These are phyloP conservation scores for Colaptes auratus DNA, from an alignment of 2,113 vertebrate genomes.

Conservation along the genomic window DNA sequence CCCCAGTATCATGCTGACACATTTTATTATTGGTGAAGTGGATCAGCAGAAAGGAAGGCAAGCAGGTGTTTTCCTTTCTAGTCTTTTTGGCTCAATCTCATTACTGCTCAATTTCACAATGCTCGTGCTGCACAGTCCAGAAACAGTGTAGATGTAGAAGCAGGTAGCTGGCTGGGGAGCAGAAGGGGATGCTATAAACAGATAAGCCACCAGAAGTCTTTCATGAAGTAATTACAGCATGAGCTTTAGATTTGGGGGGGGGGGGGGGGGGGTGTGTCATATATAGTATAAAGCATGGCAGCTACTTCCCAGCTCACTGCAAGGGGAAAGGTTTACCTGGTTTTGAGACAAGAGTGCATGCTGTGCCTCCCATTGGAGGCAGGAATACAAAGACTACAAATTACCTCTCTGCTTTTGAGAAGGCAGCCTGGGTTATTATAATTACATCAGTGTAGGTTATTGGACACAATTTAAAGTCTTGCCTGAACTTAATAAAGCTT, in stretches of 20 bases:
- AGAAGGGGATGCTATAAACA: neutral
- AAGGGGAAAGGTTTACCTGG: neutral
- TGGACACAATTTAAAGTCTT: neutral
- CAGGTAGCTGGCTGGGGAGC: neutral
- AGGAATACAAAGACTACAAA: neutral
- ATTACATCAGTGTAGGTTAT: neutral
- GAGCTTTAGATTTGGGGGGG: neutral
- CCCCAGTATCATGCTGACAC: neutral
- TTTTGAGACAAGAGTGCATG: neutral
- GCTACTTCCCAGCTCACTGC: neutral
- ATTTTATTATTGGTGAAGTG: neutral
- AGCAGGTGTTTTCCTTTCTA: neutral
- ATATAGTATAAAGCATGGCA: neutral
- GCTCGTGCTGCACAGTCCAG: neutral
- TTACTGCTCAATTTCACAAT: slow-evolving; percentile 14
- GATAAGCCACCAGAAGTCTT: neutral
- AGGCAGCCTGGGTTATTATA: neutral
- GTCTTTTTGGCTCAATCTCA: neutral
- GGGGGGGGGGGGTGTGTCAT: no score
- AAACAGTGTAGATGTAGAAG: fast-evolving
- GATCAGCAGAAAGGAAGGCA: slow-evolving; percentile 24
- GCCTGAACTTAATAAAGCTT: neutral
- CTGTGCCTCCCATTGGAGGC: neutral
- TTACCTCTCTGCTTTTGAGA: neutral
- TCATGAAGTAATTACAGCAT: neutral